These are phyloP conservation scores for Xiphorhynchus erythropygius DNA, from an alignment of 2,797 vertebrate genomes.

Conservation along the genomic window DNA sequence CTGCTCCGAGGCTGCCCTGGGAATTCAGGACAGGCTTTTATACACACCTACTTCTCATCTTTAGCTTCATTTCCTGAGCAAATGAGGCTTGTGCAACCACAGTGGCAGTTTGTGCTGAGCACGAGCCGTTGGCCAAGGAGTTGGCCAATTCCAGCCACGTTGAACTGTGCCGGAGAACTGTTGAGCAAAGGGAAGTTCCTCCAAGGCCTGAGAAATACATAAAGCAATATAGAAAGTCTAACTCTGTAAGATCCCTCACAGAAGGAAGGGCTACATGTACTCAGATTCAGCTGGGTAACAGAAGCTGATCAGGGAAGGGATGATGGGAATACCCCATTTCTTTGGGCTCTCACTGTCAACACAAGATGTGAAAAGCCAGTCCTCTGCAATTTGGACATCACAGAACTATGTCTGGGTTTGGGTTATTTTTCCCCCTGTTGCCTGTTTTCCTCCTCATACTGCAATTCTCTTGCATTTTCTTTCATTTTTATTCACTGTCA, in stretches of 20 bases:
- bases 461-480: not conserved
- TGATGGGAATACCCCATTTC: not conserved
- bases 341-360: not conserved
- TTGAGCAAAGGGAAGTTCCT: not conserved
- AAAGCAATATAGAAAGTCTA: not conserved
- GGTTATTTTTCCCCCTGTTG: not conserved
- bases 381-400: not conserved
- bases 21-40: not conserved
- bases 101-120: not conserved
- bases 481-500: not conserved
- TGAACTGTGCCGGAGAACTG: rapidly evolving
- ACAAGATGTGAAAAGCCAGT: not conserved
- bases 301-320: not conserved
- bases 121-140: not conserved
- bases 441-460: not conserved
- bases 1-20: not conserved
- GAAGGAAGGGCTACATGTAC: not conserved
- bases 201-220: not conserved
- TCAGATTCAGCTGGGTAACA: not conserved
- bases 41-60: not conserved
- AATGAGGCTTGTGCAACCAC: not conserved
- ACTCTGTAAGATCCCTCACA: not conserved
- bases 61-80: not conserved
- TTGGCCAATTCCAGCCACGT: not conserved
- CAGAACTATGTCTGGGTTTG: not conserved